Base-by-base conservation (phyloP, 2,888 invertebrate species). In the Rotaria macrura region DNA sequence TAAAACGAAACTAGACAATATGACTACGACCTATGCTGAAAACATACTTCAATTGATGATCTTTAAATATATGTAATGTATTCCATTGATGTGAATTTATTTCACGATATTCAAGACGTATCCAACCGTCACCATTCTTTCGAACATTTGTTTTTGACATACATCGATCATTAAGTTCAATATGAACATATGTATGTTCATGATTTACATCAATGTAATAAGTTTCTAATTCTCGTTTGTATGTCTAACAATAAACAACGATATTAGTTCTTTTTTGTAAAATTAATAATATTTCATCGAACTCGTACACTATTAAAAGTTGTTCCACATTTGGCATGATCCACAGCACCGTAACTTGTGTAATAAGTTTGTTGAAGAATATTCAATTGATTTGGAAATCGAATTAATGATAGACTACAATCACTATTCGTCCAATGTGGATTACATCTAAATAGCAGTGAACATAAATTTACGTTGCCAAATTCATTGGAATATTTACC, bases 11-110 rank as follows among this genome's bases (percentile, higher is more conserved):
- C 47, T 23, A 79, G 25, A 29, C 1, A 54, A 65, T 34, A 12
- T 17, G n/a, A 2, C 0, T 20, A 72, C 4, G 23, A 38, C 0
- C n/a, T 65, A 29, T 65, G 25, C 12, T 17, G 29, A 34, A 17
- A 34, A 65, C 65, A 34, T 79, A 79, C 79, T 43, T 79, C 12
- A 43, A 43, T 43, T 79, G 20, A 25, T 12, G n/a, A 40, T 43
- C 43, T 79, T 79, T 79, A n/a, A 79, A 43, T 43, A n/a, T 79
- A 79, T 79, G n/a, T 43, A 79, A 79, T n/a, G 79, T 79, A n/a
- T 12, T 79, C 79, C 79, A 79, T 43, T 79, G 14, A 79, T 43
- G 79, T 5, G 43, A 40, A 43, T 79, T 79, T 10, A 43, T 40
- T 79, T 79, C n/a, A 38, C 43, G 40, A 79, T 79, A 79, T 43